Conservation (phyloP, 2,888 invertebrate genomes). For the Rhagonycha lutea region DNA sequence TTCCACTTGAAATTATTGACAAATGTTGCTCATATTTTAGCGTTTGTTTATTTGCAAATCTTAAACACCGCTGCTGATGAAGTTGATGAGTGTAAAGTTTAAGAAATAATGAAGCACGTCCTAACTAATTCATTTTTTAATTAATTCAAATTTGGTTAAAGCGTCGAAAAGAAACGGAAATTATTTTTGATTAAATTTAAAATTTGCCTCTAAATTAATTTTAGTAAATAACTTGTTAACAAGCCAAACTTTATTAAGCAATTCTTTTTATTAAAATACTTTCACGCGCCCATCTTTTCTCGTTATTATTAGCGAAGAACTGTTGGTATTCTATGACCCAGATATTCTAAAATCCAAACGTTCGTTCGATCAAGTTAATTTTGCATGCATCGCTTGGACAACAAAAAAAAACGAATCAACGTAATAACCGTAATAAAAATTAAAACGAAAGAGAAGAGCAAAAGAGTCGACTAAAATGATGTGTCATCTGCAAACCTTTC, state of each 20-base stretch:
- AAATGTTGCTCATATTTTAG: neutral
- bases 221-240: neutral
- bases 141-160: neutral
- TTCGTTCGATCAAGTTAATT: conserved; percentile 13
- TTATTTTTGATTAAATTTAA: neutral
- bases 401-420: neutral
- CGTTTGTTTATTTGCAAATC: neutral
- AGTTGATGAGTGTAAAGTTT: neutral
- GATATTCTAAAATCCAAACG: conserved; percentile 28
- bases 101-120: neutral
- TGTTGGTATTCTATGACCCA: conserved; percentile 39
- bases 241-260: neutral
- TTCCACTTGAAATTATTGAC: neutral
- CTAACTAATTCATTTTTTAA: neutral
- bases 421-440: neutral
- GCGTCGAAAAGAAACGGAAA: neutral
- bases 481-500: neutral
- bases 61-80: neutral
- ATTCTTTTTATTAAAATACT: conserved; percentile 14
- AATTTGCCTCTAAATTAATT: neutral
- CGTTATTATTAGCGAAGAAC: conserved; percentile 36
- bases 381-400: neutral
- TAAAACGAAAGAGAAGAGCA: neutral
- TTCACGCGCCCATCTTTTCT: conserved; percentile 32
- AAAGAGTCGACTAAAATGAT: neutral